phyloP scores from a whole-genome alignment of 2,797 vertebrate species.

The Periophthalmus magnuspinnatus region DNA sequence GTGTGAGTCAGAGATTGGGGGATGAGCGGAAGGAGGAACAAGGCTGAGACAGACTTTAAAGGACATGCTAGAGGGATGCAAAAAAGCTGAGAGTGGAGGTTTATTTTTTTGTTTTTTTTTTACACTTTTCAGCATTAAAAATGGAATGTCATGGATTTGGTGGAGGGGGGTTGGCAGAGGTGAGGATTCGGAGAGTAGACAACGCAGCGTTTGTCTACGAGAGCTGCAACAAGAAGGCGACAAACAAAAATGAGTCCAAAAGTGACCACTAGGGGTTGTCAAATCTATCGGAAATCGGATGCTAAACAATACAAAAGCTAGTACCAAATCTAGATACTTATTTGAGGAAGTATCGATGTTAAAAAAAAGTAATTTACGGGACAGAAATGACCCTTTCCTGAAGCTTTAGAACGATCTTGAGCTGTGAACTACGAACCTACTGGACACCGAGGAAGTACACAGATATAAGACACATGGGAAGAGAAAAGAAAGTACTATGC shows the following conservation, averaged over 20 bases:
- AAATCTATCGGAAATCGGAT: too few species aligned
- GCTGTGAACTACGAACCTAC: too few species aligned
- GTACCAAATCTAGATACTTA: too few species aligned
- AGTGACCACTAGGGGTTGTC: constrained; percentile 22
- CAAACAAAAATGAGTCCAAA: constrained; percentile 31
- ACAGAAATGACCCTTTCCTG: too few species aligned
- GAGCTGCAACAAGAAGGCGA: constrained; percentile 27
- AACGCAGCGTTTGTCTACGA: background rate
- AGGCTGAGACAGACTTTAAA: constrained; percentile 11
- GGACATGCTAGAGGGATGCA: constrained; percentile 35
- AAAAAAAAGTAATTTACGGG: too few species aligned
- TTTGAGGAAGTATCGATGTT: too few species aligned
- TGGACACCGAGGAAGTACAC: too few species aligned
- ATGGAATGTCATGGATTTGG: constrained; percentile 3
- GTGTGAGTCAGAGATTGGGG: constrained; percentile 49
- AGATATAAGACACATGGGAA: too few species aligned
- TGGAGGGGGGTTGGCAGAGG: background rate
- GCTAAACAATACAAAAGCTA: too few species aligned
- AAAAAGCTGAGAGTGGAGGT: constrained; percentile 21
- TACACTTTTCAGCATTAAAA: constrained; percentile 22
- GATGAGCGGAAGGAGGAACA: constrained; percentile 16
- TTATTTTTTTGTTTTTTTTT: constrained; percentile 3
- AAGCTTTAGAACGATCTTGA: too few species aligned
- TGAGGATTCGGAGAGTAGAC: background rate
- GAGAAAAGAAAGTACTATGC: too few species aligned